Base-by-base conservation (phyloP, 2,888 invertebrate species). In the Diaprepes abbreviatus region DNA sequence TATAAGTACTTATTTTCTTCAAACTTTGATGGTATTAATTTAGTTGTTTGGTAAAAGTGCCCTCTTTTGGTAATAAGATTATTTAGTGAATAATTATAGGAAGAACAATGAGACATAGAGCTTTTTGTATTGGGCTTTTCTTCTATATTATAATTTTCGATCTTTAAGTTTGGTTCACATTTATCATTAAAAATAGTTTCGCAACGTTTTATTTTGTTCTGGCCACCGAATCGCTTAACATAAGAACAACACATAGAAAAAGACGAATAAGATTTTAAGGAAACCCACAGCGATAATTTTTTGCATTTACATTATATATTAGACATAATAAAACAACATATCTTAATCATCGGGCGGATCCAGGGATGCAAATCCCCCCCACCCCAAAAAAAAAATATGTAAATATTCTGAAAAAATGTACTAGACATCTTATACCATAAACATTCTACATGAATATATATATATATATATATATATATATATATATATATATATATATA, bases 21-120 rank as follows among this genome's bases (percentile, higher is more conserved):
- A 58, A 58, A 16, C 43, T 58, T 73, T 71, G 71, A 74, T 62
- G 72, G 72, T 71, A 70, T 74, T 74, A 75, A 72, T 74, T 66
- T 33, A 40, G 10, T 64, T 64, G 40, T 64, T 48, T 50, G 35
- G 59, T 57, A 48, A 67, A 52, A 63, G 36, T 63, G 28, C 55
- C 45, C 55, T 24, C 52, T 31, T 45, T 59, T 45, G 59, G 59
- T 45, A 38, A 52, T 55, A 36, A 54, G 40, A 57, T 24, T 17
- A 64, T 55, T 14, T 63, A 57, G 31, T 64, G 17, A 31, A 43
- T 35, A 52, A 33, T 43, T 43, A 50, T 64, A 45, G 31, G 17
- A 50, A 58, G 14, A 54, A 38, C 17, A 43, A 38, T 58, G 21
- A 40, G n/a, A 19, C 16, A 31, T 35, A 31, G 31, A 14, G 55